Evolutionary conservation across 1,140 invertebrate genomes (phyloP).

Genomic region (Ceratina australensis): DNA sequence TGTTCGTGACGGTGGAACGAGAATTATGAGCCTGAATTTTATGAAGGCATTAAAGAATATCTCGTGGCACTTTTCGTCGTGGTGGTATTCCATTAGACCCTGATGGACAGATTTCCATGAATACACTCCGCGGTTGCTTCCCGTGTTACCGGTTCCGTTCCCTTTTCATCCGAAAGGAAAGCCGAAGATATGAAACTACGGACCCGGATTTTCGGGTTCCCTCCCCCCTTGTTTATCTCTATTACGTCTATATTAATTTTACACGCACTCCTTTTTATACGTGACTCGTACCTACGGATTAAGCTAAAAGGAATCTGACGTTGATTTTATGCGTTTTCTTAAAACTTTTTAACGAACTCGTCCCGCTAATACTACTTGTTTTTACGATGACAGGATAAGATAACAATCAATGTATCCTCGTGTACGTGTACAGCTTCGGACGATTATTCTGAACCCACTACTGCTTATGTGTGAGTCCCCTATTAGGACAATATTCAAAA

Average conservation of each 20-base stretch:
- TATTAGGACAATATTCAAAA: too few species aligned
- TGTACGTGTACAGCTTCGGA: too few species aligned
- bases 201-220: background rate
- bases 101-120: slow-evolving; percentile 58
- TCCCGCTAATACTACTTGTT: too few species aligned
- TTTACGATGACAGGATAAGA: too few species aligned
- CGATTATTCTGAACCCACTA: too few species aligned
- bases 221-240: background rate
- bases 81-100: slow-evolving; percentile 57
- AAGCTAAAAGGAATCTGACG: too few species aligned
- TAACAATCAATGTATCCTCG: too few species aligned
- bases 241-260: background rate
- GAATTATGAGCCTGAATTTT: slow-evolving; percentile 59
- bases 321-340: too few species aligned
- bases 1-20: slow-evolving; percentile 27
- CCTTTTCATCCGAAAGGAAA: slow-evolving; percentile 25
- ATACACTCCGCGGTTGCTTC: slow-evolving; percentile 33
- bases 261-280: background rate
- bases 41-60: slow-evolving; percentile 65
- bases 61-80: slow-evolving; percentile 47
- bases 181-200: slow-evolving; percentile 14
- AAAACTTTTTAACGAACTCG: too few species aligned
- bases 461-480: too few species aligned
- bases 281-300: background rate
- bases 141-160: background rate